A percentile compares a stretch with the other conserved stretches of the same genome.
phyloP scores from a whole-genome alignment of 1,140 invertebrate species.

The Drosophila azteca region DNA sequence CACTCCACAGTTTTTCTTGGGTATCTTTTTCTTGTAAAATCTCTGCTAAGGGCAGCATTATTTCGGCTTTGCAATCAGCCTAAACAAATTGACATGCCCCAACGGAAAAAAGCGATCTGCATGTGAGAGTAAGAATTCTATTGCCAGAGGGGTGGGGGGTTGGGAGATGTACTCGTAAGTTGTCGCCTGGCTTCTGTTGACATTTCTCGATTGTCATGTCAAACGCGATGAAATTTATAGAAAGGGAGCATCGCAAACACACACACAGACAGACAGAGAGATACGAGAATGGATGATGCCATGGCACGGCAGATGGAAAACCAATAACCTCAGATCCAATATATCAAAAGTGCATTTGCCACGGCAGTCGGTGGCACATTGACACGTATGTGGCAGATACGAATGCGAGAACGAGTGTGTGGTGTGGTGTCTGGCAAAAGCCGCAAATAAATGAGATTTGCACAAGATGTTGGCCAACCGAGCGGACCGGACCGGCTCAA shows the following conservation, averaged over 20 bases:
- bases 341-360: conserved; percentile 77
- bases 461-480: conserved; percentile 58
- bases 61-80: no score
- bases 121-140: conserved; percentile 12
- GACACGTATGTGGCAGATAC: conserved; percentile 61
- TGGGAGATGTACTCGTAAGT: conserved; percentile 21
- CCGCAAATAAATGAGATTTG: conserved; percentile 61
- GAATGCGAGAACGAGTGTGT: conserved; percentile 17
- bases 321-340: conserved; percentile 69
- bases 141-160: conserved; percentile 27
- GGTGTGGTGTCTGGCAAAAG: conserved; percentile 10
- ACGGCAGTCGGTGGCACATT: conserved; percentile 32
- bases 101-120: conserved; percentile 3
- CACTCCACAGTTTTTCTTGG: no score
- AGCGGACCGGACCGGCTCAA: conserved; percentile 42
- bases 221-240: conserved; percentile 74
- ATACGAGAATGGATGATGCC: conserved; percentile 36
- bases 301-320: conserved; percentile 46
- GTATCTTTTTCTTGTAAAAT: no score
- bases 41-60: background rate
- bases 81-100: conserved; percentile 2
- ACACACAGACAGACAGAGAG: background rate
- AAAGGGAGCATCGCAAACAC: conserved; percentile 62
- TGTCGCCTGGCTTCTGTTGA: conserved; percentile 60
- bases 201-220: conserved; percentile 78